These are phyloP conservation scores for Sciurus niger DNA, from an alignment of 2,113 vertebrate species.

Conservation along the genomic window DNA sequence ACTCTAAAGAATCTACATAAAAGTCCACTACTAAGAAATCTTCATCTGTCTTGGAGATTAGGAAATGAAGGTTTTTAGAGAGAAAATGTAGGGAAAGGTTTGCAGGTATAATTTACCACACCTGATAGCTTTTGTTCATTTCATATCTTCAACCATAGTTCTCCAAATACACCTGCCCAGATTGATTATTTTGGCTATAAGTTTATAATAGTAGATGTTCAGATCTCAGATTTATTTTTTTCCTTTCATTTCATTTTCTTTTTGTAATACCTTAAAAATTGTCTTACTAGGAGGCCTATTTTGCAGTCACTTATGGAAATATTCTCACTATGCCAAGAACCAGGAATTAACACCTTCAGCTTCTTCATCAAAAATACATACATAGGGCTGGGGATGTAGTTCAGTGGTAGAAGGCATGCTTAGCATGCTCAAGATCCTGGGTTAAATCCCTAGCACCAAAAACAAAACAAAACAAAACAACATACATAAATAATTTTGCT, in stretches of 20 bases:
- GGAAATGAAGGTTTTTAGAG: background rate
- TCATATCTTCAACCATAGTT: background rate
- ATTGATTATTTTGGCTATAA: conserved; percentile 7
- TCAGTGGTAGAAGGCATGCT: background rate
- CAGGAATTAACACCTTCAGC: background rate
- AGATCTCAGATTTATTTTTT: background rate
- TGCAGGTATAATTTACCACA: background rate
- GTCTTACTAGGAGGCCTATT: background rate
- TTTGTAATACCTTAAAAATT: background rate
- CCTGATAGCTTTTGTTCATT: background rate
- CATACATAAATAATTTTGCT: background rate
- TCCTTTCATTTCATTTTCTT: background rate
- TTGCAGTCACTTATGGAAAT: background rate
- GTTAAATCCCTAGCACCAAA: background rate
- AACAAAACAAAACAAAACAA: too few species aligned
- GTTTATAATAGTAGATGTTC: background rate
- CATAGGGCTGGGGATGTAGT: background rate
- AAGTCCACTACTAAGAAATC: background rate
- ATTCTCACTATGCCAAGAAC: background rate
- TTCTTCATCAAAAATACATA: background rate
- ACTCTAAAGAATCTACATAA: background rate
- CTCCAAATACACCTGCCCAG: background rate
- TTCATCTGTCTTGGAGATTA: background rate
- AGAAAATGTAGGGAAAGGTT: background rate
- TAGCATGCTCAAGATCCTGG: background rate